Evolutionary conservation across 2,113 vertebrate genomes (phyloP).

Genomic region (Gavia stellata): DNA sequence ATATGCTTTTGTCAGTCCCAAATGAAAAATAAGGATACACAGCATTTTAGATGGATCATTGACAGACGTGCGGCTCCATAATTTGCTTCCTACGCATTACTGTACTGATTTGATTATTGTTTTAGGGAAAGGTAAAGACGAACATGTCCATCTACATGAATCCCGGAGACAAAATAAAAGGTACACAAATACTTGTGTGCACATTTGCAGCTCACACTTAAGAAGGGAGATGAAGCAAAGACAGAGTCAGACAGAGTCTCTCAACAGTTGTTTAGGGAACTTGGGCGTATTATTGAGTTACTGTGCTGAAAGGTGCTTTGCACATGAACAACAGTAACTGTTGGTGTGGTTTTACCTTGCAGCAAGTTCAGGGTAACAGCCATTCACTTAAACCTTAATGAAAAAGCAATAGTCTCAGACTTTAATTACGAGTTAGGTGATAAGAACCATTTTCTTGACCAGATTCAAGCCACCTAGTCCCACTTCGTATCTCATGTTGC

Average conservation of each 20-base stretch:
- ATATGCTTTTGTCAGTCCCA: not conserved
- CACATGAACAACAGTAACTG: not conserved
- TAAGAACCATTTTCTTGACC: not conserved
- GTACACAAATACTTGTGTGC: not conserved
- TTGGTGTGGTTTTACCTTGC: not conserved
- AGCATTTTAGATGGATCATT: not conserved
- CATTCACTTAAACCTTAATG: not conserved
- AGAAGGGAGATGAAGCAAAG: not conserved
- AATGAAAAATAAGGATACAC: not conserved
- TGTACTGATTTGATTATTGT: not conserved
- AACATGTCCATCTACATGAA: not conserved
- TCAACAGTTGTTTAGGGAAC: not conserved
- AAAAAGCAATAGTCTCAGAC: not conserved
- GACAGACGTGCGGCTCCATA: not conserved
- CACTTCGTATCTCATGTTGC: not conserved
- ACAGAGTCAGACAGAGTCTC: not conserved
- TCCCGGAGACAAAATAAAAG: not conserved
- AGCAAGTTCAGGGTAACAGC: not conserved
- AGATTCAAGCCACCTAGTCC: not conserved
- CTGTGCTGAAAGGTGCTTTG: not conserved
- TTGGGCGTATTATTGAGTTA: not conserved
- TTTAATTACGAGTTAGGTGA: constrained; percentile 6
- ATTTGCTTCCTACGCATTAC: not conserved
- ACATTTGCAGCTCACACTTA: not conserved
- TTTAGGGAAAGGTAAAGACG: not conserved